Evolutionary conservation across 1,140 invertebrate genomes (phyloP).

Genomic region (Ylistrum balloti): DNA sequence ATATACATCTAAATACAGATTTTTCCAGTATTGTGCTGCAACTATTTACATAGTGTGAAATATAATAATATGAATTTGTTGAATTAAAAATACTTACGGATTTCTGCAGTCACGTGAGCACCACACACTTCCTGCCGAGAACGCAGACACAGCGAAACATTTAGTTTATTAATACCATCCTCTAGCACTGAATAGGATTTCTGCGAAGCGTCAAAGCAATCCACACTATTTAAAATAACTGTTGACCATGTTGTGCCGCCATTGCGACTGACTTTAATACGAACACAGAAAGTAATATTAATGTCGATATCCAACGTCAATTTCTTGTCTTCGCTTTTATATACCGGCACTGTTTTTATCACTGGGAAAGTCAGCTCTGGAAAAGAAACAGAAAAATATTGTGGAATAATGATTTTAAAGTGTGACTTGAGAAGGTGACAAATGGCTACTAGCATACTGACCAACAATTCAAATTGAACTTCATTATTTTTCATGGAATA

Average conservation of each 20-base stretch:
- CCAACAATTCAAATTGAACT: no score
- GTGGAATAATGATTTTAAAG: no score
- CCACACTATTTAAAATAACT: constrained; percentile 52
- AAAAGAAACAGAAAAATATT: constrained; percentile 41
- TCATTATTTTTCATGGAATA: no score
- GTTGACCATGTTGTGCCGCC: constrained; percentile 58
- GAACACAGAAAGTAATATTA: constrained; percentile 62
- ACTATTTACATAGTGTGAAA: no score
- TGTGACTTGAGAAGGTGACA: no score
- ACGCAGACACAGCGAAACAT: constrained; percentile 70
- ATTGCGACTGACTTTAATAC: constrained; percentile 56
- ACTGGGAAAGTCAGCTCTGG: constrained; percentile 65
- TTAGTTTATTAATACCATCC: constrained; percentile 63
- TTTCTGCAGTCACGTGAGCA: constrained; percentile 58
- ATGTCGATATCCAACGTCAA: constrained; percentile 52
- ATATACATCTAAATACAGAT: no score
- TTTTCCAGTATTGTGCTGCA: no score
- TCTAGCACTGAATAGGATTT: constrained; percentile 52
- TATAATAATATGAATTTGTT: no score
- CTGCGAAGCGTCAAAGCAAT: constrained; percentile 57
- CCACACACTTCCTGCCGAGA: constrained; percentile 71
- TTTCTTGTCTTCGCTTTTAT: constrained; percentile 44
- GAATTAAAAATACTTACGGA: constrained; percentile 69
- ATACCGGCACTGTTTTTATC: constrained; percentile 54
- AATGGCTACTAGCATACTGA: no score